Evolutionary conservation across 1,140 invertebrate species (phyloP).

Genomic region (Delia radicum): DNA sequence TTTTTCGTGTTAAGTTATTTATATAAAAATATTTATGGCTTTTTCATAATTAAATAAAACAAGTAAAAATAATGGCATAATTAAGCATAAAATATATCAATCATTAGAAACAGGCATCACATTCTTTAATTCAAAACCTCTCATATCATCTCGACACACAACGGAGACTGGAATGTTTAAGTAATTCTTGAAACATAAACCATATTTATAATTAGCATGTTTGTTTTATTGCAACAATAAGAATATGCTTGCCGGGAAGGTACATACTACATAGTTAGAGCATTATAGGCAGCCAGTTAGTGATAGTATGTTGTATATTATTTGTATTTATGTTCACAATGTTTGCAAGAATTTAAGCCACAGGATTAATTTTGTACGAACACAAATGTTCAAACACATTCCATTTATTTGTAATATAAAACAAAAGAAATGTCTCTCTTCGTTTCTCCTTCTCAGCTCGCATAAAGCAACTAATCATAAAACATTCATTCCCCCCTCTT

Average conservation of each 20-base stretch:
- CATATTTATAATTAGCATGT: background rate
- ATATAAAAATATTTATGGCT: too few species aligned
- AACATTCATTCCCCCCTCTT: background rate
- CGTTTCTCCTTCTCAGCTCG: background rate
- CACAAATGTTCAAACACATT: background rate
- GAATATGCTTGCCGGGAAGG: background rate
- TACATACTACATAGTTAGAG: background rate
- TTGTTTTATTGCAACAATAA: background rate
- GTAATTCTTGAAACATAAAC: slow-evolving; percentile 1
- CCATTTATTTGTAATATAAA: background rate
- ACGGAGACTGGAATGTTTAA: too few species aligned
- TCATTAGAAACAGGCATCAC: background rate
- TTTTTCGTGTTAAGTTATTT: too few species aligned
- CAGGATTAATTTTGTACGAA: background rate
- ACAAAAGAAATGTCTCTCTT: background rate
- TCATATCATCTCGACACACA: too few species aligned
- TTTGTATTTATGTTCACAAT: background rate
- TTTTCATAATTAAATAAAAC: too few species aligned
- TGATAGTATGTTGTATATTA: background rate
- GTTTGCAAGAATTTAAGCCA: background rate
- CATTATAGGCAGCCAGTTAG: too few species aligned
- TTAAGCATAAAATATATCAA: background rate
- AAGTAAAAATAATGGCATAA: background rate
- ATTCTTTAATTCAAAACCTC: background rate
- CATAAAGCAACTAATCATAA: background rate